Base-by-base conservation (phyloP, 2,797 vertebrate species). In the Bryconaethiops microstoma region DNA sequence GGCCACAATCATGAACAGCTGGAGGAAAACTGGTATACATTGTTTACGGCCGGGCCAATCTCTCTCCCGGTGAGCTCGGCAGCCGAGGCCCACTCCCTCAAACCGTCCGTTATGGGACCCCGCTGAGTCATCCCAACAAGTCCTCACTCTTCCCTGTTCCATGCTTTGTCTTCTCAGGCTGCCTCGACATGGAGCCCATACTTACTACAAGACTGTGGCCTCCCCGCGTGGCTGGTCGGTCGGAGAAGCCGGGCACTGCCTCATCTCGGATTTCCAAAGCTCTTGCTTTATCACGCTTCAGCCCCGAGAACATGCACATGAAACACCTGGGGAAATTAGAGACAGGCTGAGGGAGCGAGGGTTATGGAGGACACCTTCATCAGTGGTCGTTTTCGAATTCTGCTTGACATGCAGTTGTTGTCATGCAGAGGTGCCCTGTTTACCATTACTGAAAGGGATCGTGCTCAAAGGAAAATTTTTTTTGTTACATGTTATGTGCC, bases 221-320 rank as follows among this genome's bases (percentile, higher is more conserved):
- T 60, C 57, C 21, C 29, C 62, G 0, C 62, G 2, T 9, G 6
- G 13, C 14, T 25, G 14, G 17, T 2, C 29, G 62, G 17, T 64
- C 62, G 16, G 4, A 39, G 62, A 16, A 29, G 13, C 14, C 14
- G 62, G 62, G 14, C 14, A 35, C 39, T 39, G 69, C 59, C 71
- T 21, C 68, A 19, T 69, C 64, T 76, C 7, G 67, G 79, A 82
- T 79, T 68, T 82, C 35, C 69, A 65, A 63, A 83, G 68, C 57
- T 60, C 69, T 74, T 76, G 45, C 64, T 77, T 40, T 79, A 52
- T 82, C 77, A 86, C 85, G 74, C 57, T 29, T 74, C 62, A 39
- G 63, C 40, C 2, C 12, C 7, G 14, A 19, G 69, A 84, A 63
- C 77, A 77, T 74, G 79, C 45, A 52, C 39, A 21, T 54, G 39